Conservation (phyloP, 2,888 invertebrate genomes). For the Cataglyphis altisquamis region DNA sequence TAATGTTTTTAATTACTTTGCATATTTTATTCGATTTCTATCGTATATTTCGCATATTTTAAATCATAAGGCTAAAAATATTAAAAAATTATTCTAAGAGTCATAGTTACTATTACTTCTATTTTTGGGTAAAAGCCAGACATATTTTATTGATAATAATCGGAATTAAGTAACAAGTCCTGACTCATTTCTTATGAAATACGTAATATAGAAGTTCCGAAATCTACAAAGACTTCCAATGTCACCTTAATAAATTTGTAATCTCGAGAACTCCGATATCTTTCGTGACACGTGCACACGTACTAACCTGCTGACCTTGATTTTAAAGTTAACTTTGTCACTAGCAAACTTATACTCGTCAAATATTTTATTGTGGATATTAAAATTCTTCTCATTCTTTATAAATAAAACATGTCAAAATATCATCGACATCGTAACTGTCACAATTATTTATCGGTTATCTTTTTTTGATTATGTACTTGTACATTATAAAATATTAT, state of each 20-base stretch:
- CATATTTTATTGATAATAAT: not conserved
- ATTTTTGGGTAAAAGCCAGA: not conserved
- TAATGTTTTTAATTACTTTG: not conserved
- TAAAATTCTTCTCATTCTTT: not conserved
- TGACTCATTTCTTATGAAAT: conserved; percentile 31
- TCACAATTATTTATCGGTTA: conserved; percentile 3
- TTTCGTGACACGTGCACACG: conserved; percentile 17
- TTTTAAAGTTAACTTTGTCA: conserved; percentile 19
- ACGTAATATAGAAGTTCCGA: conserved; percentile 36
- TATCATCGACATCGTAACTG: not conserved
- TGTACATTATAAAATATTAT: not conserved
- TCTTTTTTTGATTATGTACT: not conserved
- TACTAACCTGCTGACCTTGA: conserved; percentile 18
- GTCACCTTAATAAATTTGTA: conserved; percentile 30
- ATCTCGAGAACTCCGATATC: conserved; percentile 14
- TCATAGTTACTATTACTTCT: not conserved
- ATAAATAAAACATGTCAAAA: not conserved
- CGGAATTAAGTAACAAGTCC: conserved; percentile 10
- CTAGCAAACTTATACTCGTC: not conserved
- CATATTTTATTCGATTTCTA: not conserved
- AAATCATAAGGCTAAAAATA: not conserved
- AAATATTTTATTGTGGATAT: not conserved
- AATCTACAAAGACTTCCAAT: not conserved
- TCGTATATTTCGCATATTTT: not conserved
- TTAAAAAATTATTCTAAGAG: not conserved